Percentiles rank a stretch among this genome's conserved stretches.
These are phyloP conservation scores for Leucophenga varia DNA, from an alignment of 1,140 invertebrate species.

Conservation along the genomic window DNA sequence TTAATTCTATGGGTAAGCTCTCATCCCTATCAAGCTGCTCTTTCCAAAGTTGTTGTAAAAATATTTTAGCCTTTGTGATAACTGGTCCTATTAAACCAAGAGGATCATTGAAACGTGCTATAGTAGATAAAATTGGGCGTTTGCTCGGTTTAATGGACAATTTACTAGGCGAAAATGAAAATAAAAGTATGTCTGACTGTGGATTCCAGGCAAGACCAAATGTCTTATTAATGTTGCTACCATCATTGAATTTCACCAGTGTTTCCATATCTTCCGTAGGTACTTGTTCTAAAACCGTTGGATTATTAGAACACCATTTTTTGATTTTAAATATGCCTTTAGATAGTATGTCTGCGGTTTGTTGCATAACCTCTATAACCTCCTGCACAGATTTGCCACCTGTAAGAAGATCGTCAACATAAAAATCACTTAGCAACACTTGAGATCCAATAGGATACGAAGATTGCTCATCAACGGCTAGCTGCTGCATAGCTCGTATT, in stretches of 20 bases:
- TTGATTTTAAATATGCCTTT: slow-evolving; percentile 43
- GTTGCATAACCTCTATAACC: slow-evolving; percentile 2
- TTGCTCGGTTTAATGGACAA: no score
- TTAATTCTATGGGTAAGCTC: no score
- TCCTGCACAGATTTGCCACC: slow-evolving; percentile 28
- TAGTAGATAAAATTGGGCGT: slow-evolving; percentile 26
- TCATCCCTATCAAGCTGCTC: slow-evolving; percentile 52
- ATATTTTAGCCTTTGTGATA: slow-evolving; percentile 48
- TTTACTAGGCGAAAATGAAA: no score
- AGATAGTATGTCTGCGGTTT: slow-evolving; percentile 23
- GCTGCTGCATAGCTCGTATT: slow-evolving; percentile 25
- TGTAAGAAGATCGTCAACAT: slow-evolving; percentile 51
- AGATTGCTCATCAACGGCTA: slow-evolving; percentile 40
- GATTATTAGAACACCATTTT: slow-evolving; percentile 54
- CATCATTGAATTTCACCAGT: no score
- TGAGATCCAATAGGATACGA: slow-evolving; percentile 24
- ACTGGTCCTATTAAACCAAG: slow-evolving; percentile 55
- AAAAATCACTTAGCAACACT: slow-evolving; percentile 39
- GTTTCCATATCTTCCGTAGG: no score
- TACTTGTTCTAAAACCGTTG: neutral
- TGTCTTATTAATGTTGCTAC: no score
- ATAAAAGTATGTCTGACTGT: no score
- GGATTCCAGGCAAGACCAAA: no score
- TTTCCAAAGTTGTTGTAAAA: slow-evolving; percentile 56
- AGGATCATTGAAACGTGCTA: slow-evolving; percentile 55